Evolutionary conservation across 2,888 invertebrate species (phyloP), one percentile per base, ranked within the genome.

Genomic region (Portevinia maculata): DNA sequence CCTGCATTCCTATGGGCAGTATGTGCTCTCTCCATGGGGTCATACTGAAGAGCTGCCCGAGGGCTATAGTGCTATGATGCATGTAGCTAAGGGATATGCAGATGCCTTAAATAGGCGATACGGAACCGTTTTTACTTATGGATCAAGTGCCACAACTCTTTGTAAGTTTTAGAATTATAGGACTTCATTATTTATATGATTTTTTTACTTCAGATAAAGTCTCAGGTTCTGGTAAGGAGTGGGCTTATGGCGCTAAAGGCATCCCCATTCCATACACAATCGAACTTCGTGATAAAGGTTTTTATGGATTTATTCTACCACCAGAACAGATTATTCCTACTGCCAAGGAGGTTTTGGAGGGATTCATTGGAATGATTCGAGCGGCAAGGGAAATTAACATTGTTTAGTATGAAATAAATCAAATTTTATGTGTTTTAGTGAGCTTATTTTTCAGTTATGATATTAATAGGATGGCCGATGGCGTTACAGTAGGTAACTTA

Each of bases 281-380:
- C 28, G 93, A 94, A 85, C 87, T 95, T 0, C 91, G 96, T 6
- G 96, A 96, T 87, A 92, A 91, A 1, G 95, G 95, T 0, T 78
- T 87, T 0, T 92, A 92, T 85, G 96, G 96, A 0, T 94, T 95
- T 87, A 88, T 94, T 0, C 90, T 96, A 0, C 96, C 96, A 0
- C 88, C 93, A 0, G 88, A 91, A 0, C 92, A 93, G 86, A 95
- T 96, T 69, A 86, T 92, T 13, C 93, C 93, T 6, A 92, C 93
- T 0, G 93, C 92, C 62, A 87, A 91, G 48, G 95, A 95, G 88
- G 91, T 93, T 1, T 85, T 93, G 17, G 91, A 91, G 32, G 93
- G 93, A 0, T 86, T 93, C 3, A 85, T 91, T 0, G 91, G 92
- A 50, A 88, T 93, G 75, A 90, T 93, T 46, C 85, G 87, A 0